Evolutionary conservation across 2,113 vertebrate species (phyloP).

Genomic region (Aptenodytes forsteri): DNA sequence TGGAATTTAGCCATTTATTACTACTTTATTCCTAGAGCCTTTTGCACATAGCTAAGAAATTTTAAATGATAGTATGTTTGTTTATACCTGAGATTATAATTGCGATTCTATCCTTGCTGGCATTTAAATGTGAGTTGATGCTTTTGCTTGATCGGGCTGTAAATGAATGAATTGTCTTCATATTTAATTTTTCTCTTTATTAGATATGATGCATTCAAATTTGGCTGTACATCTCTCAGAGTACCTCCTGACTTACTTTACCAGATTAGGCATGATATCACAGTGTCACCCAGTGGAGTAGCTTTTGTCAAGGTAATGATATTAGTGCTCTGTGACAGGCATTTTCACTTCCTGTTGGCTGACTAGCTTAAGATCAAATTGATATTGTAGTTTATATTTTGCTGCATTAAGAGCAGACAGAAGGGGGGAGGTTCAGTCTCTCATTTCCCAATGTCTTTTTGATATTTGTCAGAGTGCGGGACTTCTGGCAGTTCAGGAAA

Average conservation of each 20-base stretch:
- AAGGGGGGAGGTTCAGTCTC: neutral
- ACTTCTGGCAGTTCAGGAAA: conserved; percentile 1
- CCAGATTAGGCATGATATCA: conserved; percentile 92
- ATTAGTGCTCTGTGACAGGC: neutral
- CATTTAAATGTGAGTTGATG: neutral
- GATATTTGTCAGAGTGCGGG: neutral
- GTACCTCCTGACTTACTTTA: conserved; percentile 92
- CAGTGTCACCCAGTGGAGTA: conserved; percentile 91
- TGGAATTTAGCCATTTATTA: conserved; percentile 4
- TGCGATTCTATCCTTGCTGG: neutral
- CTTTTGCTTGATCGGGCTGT: neutral
- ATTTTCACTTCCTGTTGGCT: neutral
- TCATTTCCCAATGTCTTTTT: neutral
- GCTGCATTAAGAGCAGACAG: neutral
- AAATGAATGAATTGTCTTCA: neutral
- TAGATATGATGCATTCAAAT: conserved; percentile 92
- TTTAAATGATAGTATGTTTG: neutral
- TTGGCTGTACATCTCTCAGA: conserved; percentile 91
- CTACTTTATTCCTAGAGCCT: neutral
- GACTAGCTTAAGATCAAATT: neutral
- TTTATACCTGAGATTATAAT: neutral
- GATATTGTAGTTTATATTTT: neutral
- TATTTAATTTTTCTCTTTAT: conserved; percentile 50
- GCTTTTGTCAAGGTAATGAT: conserved; percentile 93
- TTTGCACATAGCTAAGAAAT: neutral